phyloP scores from a whole-genome alignment of 2,888 invertebrate genomes.

The Clistopyga incitator region DNA sequence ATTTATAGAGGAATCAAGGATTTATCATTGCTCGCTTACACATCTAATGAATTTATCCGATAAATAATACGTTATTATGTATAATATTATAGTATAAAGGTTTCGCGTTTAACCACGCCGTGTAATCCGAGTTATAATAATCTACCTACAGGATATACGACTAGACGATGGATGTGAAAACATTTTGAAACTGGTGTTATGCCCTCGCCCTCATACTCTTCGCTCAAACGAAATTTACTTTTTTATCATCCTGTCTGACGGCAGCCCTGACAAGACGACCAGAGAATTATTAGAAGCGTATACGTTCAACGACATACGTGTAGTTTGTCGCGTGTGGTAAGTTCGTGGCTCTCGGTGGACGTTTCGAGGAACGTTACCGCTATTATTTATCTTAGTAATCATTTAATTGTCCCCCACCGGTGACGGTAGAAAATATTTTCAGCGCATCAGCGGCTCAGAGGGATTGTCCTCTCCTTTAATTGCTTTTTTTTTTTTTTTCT shows the following conservation, averaged over 20 bases:
- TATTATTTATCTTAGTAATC: slow-evolving; percentile 45
- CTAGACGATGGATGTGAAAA: slow-evolving; percentile 56
- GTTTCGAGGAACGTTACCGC: slow-evolving; percentile 51
- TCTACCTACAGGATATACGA: slow-evolving; percentile 17
- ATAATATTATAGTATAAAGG: slow-evolving; percentile 56
- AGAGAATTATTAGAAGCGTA: slow-evolving; percentile 55
- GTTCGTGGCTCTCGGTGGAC: slow-evolving; percentile 43
- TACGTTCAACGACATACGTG: slow-evolving; percentile 45
- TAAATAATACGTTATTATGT: slow-evolving; percentile 42
- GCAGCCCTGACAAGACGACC: slow-evolving; percentile 43
- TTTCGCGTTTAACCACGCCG: slow-evolving; percentile 42
- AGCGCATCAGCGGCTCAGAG: slow-evolving; percentile 32
- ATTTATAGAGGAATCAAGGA: slow-evolving; percentile 53
- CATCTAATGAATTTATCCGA: slow-evolving; percentile 45
- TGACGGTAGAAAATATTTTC: slow-evolving; percentile 58
- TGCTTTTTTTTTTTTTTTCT: slow-evolving; percentile 23
- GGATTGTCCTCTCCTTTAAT: slow-evolving; percentile 35
- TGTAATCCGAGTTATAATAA: slow-evolving; percentile 43
- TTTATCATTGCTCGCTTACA: slow-evolving; percentile 47
- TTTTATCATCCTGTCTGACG: slow-evolving; percentile 31
- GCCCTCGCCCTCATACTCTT: slow-evolving; percentile 40
- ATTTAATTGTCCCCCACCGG: slow-evolving; percentile 45
- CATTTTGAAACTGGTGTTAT: slow-evolving; percentile 59
- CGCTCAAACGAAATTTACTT: slow-evolving; percentile 9
- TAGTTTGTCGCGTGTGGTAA: slow-evolving; percentile 2